A percentile compares a stretch with the other conserved stretches of the same genome.
Conservation (phyloP, 2,113 vertebrate species). For the Grammomys dolichurus region DNA sequence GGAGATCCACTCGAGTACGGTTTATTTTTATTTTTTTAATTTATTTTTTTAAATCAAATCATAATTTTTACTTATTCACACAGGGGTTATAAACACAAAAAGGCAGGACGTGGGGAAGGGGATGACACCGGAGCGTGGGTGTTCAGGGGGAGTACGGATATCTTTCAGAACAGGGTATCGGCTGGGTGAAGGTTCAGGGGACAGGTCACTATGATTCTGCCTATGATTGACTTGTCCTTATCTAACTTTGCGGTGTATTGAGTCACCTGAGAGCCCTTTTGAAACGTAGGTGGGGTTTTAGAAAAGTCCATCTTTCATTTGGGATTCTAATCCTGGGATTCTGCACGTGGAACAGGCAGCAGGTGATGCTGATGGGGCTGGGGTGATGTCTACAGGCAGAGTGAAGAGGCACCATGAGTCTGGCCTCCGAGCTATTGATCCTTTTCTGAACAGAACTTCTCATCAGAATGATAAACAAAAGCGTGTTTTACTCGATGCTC, state of each 20-base stretch:
- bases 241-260: background rate
- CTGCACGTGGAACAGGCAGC: background rate
- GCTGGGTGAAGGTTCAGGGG: too few relatives aligned
- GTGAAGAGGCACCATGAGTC: background rate
- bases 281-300: background rate
- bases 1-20: background rate
- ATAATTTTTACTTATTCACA: too few relatives aligned
- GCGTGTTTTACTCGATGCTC: background rate
- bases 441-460: background rate
- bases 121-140: too few relatives aligned
- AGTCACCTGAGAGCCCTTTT: background rate
- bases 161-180: too few relatives aligned
- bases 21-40: background rate
- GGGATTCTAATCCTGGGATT: background rate
- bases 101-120: too few relatives aligned
- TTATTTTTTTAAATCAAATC: too few relatives aligned
- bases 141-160: too few relatives aligned
- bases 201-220: too few relatives aligned
- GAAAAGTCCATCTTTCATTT: conserved; percentile 21
- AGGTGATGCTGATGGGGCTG: background rate
- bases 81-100: too few relatives aligned
- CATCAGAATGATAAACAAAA: background rate
- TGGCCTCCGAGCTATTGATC: background rate
- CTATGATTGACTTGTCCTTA: too few relatives aligned
- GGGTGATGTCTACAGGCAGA: background rate